Evolutionary conservation across 2,113 vertebrate genomes (phyloP).

Genomic region (Rana temporaria): DNA sequence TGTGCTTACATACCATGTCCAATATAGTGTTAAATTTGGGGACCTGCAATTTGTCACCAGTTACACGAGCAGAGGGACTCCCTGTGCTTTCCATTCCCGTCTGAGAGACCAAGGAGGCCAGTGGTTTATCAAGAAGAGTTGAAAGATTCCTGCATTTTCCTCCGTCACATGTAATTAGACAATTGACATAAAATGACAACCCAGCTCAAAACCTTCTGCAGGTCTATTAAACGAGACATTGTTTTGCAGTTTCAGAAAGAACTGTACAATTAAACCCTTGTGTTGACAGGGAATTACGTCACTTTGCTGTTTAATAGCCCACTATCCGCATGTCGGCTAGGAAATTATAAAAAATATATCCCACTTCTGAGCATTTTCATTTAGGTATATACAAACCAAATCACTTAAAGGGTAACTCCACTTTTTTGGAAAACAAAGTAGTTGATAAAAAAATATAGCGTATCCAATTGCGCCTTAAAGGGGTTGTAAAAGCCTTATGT

Average conservation of each 20-base stretch:
- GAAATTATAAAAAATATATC: constrained; percentile 28
- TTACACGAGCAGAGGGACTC: not conserved
- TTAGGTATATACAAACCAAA: no score
- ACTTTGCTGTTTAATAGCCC: not conserved
- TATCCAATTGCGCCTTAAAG: no score
- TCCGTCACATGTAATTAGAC: constrained; percentile 49
- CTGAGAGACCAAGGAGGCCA: not conserved
- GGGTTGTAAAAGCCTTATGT: no score
- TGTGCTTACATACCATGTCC: not conserved
- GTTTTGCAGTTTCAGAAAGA: constrained; percentile 25
- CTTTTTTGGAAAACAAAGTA: no score
- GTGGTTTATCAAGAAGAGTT: constrained; percentile 47
- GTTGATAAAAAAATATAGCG: no score
- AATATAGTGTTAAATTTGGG: not conserved
- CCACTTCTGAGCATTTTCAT: not conserved
- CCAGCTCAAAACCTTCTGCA: not conserved
- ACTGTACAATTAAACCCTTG: constrained; percentile 51
- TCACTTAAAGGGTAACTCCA: no score
- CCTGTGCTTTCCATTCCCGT: not conserved
- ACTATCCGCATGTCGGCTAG: not conserved
- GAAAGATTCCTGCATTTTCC: constrained; percentile 37
- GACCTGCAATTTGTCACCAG: not conserved
- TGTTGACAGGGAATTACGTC: constrained; percentile 27
- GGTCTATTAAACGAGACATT: constrained; percentile 37
- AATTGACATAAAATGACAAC: constrained; percentile 47